These are phyloP conservation scores for Callorhinus ursinus DNA, from an alignment of 2,113 vertebrate species.

Conservation along the genomic window DNA sequence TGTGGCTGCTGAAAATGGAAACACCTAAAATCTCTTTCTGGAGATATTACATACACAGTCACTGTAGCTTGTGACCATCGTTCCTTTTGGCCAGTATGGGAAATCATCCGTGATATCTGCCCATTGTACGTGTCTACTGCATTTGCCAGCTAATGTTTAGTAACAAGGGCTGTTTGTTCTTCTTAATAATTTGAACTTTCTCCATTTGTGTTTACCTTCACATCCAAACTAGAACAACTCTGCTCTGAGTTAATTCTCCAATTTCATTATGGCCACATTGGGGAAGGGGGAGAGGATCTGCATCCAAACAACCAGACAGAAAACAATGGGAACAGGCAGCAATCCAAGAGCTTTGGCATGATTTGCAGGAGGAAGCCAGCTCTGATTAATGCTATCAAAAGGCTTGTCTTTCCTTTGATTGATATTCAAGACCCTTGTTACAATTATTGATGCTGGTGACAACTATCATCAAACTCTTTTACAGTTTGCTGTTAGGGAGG, in stretches of 20 bases:
- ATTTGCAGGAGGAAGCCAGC: constrained; percentile 70
- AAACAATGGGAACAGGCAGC: constrained; percentile 84
- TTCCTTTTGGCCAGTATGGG: constrained; percentile 1
- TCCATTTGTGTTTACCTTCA: constrained; percentile 82
- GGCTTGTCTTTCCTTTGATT: constrained; percentile 79
- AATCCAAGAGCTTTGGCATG: constrained; percentile 84
- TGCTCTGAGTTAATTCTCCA: constrained; percentile 85
- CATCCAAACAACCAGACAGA: constrained; percentile 82
- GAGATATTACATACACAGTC: background rate
- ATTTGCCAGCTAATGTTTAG: constrained; percentile 85
- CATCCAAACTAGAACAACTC: constrained; percentile 81
- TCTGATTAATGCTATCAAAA: constrained; percentile 80
- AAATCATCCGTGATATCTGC: background rate
- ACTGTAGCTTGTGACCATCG: background rate
- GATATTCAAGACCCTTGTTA: constrained; percentile 80
- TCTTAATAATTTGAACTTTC: constrained; percentile 83
- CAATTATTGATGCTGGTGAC: constrained; percentile 69
- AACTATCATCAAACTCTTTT: constrained; percentile 63
- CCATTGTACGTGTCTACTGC: constrained; percentile 27
- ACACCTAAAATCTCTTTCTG: constrained; percentile 1
- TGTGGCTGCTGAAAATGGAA: background rate
- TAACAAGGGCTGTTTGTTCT: constrained; percentile 85
- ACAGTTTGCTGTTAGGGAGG: constrained; percentile 57
- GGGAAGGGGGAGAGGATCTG: constrained; percentile 72
- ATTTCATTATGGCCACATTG: constrained; percentile 78